phyloP scores from a whole-genome alignment of 1,140 invertebrate genomes.

The Drosophila nigrodunni region DNA sequence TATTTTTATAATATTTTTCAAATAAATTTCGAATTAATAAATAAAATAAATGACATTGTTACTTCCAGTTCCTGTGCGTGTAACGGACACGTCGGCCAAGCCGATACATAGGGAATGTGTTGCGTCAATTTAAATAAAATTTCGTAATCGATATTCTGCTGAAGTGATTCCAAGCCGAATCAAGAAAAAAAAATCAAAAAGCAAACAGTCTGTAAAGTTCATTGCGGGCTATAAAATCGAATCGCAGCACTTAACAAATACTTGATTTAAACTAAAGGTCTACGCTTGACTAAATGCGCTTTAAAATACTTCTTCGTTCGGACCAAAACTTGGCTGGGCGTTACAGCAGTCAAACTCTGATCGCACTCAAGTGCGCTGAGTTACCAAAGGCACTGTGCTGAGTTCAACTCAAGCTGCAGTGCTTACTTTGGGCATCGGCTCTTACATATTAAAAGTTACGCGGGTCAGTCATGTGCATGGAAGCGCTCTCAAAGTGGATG shows the following conservation, averaged over 20 bases:
- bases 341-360: conserved; percentile 39
- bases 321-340: conserved; percentile 23
- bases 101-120: conserved; percentile 55
- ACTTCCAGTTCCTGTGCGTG: conserved; percentile 60
- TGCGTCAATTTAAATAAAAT: conserved; percentile 54
- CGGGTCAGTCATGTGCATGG: conserved; percentile 76
- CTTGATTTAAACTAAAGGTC: conserved; percentile 60
- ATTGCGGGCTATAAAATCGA: conserved; percentile 52
- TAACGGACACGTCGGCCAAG: conserved; percentile 58
- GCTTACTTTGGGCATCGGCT: conserved; percentile 24
- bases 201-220: conserved; percentile 27
- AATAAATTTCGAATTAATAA: conserved; percentile 58
- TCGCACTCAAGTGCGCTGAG: conserved; percentile 60
- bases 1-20: conserved; percentile 57
- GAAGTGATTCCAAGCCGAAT: conserved; percentile 12
- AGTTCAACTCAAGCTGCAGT: conserved; percentile 37
- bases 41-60: conserved; percentile 42
- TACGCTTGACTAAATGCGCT: conserved; percentile 67
- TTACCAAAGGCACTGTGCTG: conserved; percentile 38
- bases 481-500: conserved; percentile 53
- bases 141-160: conserved; percentile 57
- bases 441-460: conserved; percentile 74
- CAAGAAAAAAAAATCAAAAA: not conserved
- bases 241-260: conserved; percentile 71
- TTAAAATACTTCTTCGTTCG: conserved; percentile 44